phyloP scores from a whole-genome alignment of 2,113 vertebrate genomes.

The Mungos mungo region DNA sequence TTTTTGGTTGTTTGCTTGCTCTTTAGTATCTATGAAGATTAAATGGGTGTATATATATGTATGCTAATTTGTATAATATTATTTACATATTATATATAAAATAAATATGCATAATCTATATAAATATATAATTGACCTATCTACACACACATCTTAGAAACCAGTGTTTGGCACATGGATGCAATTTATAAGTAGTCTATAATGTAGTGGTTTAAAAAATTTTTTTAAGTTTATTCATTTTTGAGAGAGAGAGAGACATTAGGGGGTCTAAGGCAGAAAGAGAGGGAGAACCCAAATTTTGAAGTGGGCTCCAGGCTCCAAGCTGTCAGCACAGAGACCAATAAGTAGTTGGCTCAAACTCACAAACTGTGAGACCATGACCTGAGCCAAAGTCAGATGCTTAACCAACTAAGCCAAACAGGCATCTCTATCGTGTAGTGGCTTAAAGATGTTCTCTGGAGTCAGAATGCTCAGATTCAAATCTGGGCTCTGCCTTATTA shows the following conservation, averaged over 20 bases:
- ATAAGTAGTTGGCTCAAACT: too few species aligned
- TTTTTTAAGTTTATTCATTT: too few species aligned
- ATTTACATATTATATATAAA: not conserved
- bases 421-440: not conserved
- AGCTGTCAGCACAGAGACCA: too few species aligned
- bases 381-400: too few species aligned
- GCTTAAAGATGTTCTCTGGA: not conserved
- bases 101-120: not conserved
- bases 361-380: too few species aligned
- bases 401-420: too few species aligned
- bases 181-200: not conserved
- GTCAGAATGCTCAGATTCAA: not conserved
- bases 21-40: not conserved
- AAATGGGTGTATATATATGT: not conserved
- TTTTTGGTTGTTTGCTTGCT: not conserved
- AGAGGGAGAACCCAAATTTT: too few species aligned
- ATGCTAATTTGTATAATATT: not conserved
- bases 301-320: too few species aligned
- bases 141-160: not conserved
- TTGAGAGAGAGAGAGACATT: too few species aligned
- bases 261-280: too few species aligned
- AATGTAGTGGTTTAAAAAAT: not conserved
- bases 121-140: not conserved
- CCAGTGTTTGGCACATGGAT: not conserved
- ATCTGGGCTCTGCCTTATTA: not conserved